Conservation (phyloP, 1,140 invertebrate genomes). For the Danaus plexippus region DNA sequence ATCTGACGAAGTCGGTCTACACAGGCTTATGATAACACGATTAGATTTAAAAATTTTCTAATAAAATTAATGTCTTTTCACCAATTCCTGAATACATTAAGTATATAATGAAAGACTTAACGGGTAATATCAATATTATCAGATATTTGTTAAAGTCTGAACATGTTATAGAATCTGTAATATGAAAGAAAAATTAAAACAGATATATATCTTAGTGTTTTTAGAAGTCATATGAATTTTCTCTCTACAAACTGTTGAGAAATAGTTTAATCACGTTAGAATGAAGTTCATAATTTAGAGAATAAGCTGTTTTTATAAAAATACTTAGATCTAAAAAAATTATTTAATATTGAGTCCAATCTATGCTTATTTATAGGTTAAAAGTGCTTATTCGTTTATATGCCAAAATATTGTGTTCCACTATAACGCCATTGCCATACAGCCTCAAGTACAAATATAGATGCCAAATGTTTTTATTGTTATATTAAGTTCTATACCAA, state of each 20-base stretch:
- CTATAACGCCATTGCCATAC: conserved; percentile 14
- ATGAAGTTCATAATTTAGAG: no score
- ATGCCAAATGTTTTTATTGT: conserved; percentile 46
- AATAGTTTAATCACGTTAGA: no score
- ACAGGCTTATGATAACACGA: no score
- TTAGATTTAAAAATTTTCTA: no score
- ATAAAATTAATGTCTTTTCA: no score
- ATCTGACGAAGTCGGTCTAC: no score
- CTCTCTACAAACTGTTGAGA: no score
- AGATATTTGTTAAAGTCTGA: conserved; percentile 12
- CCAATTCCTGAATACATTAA: neutral
- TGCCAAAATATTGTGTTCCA: conserved; percentile 40
- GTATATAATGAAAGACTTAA: conserved; percentile 8
- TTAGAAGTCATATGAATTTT: neutral
- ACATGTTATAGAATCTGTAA: no score
- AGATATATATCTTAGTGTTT: neutral
- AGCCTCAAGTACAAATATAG: conserved; percentile 48
- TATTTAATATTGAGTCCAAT: conserved; percentile 5
- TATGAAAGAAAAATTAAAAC: no score
- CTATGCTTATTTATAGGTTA: conserved; percentile 1
- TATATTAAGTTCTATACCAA: neutral
- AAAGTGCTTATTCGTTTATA: conserved; percentile 6
- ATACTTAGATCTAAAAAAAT: conserved; percentile 7
- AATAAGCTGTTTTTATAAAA: neutral
- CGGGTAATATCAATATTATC: conserved; percentile 16